These are phyloP conservation scores for Neoscelio sp. DNA, from an alignment of 2,888 invertebrate genomes.

Conservation along the genomic window DNA sequence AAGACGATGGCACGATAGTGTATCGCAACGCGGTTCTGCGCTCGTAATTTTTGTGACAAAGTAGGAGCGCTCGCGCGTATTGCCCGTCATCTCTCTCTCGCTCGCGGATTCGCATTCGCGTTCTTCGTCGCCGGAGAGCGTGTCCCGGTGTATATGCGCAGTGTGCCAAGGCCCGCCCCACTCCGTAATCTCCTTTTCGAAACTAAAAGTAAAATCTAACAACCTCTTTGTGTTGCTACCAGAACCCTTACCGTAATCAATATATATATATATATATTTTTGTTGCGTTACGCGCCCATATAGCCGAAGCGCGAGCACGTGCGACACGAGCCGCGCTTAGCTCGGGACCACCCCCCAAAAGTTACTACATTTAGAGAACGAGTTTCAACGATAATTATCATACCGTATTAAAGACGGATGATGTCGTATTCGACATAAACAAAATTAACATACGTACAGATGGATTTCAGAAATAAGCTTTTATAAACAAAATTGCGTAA, in stretches of 20 bases:
- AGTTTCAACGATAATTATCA: too few relatives aligned
- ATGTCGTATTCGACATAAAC: too few relatives aligned
- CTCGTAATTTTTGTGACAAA: slow-evolving; percentile 60
- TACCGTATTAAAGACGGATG: too few relatives aligned
- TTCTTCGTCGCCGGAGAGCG: slow-evolving; percentile 70
- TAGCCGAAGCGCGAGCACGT: slow-evolving; percentile 42
- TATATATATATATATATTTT: slow-evolving; percentile 78
- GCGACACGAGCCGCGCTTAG: slow-evolving; percentile 19
- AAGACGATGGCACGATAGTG: slow-evolving; percentile 1
- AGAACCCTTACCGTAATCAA: slow-evolving; percentile 76
- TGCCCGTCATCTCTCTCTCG: slow-evolving; percentile 39
- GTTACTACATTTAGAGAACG: too few relatives aligned
- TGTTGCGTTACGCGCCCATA: slow-evolving; percentile 69
- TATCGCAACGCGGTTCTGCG: slow-evolving; percentile 40
- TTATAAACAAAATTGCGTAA: too few relatives aligned
- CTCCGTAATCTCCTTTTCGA: slow-evolving; percentile 81
- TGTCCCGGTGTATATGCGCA: slow-evolving; percentile 78
- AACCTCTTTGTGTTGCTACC: slow-evolving; percentile 80
- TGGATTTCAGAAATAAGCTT: too few relatives aligned
- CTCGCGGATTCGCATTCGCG: slow-evolving; percentile 57
- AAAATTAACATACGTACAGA: too few relatives aligned
- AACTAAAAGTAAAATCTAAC: slow-evolving; percentile 83
- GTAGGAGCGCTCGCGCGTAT: slow-evolving; percentile 38
- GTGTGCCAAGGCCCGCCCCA: slow-evolving; percentile 82
- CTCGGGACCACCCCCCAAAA: not conserved